Conservation (phyloP, 2,113 vertebrate genomes). For the Chaetorhynchus papuensis region DNA sequence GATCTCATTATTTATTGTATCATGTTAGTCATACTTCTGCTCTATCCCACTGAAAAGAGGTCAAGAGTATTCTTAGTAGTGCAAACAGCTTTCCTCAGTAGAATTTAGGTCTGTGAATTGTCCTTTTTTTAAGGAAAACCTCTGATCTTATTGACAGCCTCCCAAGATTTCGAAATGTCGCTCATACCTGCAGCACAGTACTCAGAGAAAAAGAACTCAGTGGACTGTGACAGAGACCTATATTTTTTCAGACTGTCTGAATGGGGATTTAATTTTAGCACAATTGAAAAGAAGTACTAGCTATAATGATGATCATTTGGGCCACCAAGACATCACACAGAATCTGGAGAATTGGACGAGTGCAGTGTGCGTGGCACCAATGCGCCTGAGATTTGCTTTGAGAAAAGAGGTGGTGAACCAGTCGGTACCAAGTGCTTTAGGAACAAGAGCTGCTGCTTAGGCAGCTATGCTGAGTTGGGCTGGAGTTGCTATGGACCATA, state of each 20-base stretch:
- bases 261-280: not conserved
- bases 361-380: not conserved
- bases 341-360: not conserved
- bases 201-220: not conserved
- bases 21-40: not conserved
- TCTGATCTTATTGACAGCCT: not conserved
- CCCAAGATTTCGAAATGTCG: not conserved
- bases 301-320: not conserved
- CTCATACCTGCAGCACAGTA: not conserved
- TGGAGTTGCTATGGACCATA: not conserved
- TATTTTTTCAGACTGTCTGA: not conserved
- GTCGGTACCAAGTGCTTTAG: not conserved
- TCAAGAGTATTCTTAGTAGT: not conserved
- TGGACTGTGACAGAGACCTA: not conserved
- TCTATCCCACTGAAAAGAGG: not conserved
- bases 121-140: not conserved
- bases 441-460: not conserved
- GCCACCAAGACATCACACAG: not conserved
- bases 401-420: not conserved
- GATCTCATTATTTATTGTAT: not conserved
- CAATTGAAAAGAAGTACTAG: not conserved
- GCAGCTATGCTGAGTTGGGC: not conserved
- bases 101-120: not conserved
- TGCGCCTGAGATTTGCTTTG: not conserved
- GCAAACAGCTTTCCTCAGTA: not conserved